Evolutionary conservation across 1,140 invertebrate genomes (phyloP).

Genomic region (Agrilus planipennis): DNA sequence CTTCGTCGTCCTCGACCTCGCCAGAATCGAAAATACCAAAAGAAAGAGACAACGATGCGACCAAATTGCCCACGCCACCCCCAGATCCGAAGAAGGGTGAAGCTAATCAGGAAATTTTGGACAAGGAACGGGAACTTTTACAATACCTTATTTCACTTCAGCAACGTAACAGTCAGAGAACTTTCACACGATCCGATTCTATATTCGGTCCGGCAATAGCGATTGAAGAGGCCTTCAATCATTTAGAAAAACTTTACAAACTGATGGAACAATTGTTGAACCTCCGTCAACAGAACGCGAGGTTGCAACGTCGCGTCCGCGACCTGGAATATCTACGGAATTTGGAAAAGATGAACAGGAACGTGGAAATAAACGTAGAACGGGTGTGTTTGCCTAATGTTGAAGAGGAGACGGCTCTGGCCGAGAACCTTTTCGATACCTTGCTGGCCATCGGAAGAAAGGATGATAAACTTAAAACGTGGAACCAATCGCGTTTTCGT

Average conservation of each 20-base stretch:
- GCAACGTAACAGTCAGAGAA: constrained; percentile 2
- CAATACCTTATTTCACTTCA: background rate
- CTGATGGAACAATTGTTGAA: constrained; percentile 62
- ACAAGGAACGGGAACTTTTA: constrained; percentile 9
- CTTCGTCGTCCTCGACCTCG: too few relatives aligned
- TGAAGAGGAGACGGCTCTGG: constrained; percentile 43
- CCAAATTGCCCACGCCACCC: constrained; percentile 27
- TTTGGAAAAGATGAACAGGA: constrained; percentile 44
- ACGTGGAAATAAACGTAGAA: constrained; percentile 33
- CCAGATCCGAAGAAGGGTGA: constrained; percentile 21
- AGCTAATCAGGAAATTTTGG: constrained; percentile 13
- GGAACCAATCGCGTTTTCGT: constrained; percentile 10
- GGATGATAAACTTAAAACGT: constrained; percentile 13
- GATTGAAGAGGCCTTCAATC: constrained; percentile 52
- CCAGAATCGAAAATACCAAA: too few relatives aligned
- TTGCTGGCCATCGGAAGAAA: constrained; percentile 34
- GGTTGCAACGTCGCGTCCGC: constrained; percentile 52
- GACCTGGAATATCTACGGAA: constrained; percentile 61
- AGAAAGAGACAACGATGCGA: constrained; percentile 10
- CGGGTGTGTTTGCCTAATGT: constrained; percentile 35
- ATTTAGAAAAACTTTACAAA: constrained; percentile 61
- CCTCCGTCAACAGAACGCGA: constrained; percentile 56
- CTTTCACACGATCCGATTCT: constrained; percentile 27
- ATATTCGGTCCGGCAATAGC: constrained; percentile 37
- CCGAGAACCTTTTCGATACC: constrained; percentile 44